These are phyloP conservation scores for Cyanistes caeruleus DNA, from an alignment of 2,113 vertebrate species.

Conservation along the genomic window DNA sequence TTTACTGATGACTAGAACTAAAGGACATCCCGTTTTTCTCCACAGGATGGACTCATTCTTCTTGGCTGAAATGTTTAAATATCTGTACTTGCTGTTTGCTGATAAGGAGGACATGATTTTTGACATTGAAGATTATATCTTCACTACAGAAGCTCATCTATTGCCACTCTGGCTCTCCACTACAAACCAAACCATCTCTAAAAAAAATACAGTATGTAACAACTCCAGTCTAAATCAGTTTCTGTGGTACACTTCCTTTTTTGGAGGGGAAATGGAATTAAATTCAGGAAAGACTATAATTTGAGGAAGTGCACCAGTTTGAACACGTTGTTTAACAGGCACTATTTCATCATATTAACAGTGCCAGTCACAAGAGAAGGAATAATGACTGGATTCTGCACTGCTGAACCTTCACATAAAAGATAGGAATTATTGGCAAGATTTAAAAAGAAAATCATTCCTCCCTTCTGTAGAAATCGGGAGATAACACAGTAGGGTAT, in stretches of 20 bases:
- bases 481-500: background rate
- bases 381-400: background rate
- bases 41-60: constrained; percentile 98
- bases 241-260: background rate
- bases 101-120: constrained; percentile 91
- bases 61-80: constrained; percentile 99
- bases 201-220: constrained; percentile 78
- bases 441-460: background rate
- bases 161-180: constrained; percentile 95
- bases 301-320: background rate
- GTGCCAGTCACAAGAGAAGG: background rate
- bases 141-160: constrained; percentile 98
- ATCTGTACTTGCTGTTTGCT: constrained; percentile 94
- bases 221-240: background rate
- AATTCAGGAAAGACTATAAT: background rate
- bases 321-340: background rate
- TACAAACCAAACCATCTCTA: constrained; percentile 76
- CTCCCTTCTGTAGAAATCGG: background rate
- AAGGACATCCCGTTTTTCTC: background rate
- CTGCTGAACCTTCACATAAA: background rate
- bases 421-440: background rate
- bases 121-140: constrained; percentile 96
- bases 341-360: background rate
- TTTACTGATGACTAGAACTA: background rate
- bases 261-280: background rate